Conservation (phyloP, 2,113 vertebrate genomes). For the Lucifuga dentata region DNA sequence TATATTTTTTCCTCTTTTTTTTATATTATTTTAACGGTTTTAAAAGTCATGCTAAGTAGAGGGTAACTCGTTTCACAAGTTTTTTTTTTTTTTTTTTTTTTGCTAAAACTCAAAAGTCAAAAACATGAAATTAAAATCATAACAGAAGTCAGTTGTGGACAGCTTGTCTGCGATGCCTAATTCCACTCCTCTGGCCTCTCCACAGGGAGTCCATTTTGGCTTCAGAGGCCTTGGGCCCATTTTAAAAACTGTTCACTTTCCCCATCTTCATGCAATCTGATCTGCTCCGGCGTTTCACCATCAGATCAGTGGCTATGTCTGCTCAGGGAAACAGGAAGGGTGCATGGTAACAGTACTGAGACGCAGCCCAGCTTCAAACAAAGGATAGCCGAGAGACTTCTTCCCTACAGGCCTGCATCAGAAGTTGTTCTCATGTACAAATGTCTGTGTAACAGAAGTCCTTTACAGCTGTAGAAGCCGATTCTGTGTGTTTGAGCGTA, state of each 20-base stretch:
- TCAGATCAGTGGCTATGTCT: conserved; percentile 45
- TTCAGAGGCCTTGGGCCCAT: conserved; percentile 20
- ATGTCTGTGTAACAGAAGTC: conserved; percentile 63
- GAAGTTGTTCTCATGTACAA: conserved; percentile 37
- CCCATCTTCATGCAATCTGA: conserved; percentile 32
- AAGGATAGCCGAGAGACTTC: conserved; percentile 54
- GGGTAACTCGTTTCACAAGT: conserved; percentile 90
- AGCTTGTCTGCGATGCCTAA: conserved; percentile 64
- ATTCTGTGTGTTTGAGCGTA: conserved; percentile 23
- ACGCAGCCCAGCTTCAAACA: conserved; percentile 50
- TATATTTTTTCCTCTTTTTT: conserved; percentile 77
- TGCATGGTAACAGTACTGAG: conserved; percentile 36
- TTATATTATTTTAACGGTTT: conserved; percentile 89
- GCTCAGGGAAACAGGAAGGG: conserved; percentile 37
- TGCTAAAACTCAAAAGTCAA: conserved; percentile 90
- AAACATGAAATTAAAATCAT: conserved; percentile 80
- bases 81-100: conserved; percentile 52
- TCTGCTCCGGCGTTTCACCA: not conserved
- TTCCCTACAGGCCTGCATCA: conserved; percentile 63
- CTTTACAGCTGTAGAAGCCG: conserved; percentile 54
- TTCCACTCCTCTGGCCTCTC: conserved; percentile 36
- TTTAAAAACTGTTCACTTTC: conserved; percentile 23
- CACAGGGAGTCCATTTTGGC: conserved; percentile 25
- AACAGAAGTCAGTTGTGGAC: conserved; percentile 86
- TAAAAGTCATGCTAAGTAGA: conserved; percentile 94